Percentiles rank a stretch among this genome's conserved stretches.
Conservation (phyloP, 2,113 vertebrate genomes). For the Halcyon malimbica region DNA sequence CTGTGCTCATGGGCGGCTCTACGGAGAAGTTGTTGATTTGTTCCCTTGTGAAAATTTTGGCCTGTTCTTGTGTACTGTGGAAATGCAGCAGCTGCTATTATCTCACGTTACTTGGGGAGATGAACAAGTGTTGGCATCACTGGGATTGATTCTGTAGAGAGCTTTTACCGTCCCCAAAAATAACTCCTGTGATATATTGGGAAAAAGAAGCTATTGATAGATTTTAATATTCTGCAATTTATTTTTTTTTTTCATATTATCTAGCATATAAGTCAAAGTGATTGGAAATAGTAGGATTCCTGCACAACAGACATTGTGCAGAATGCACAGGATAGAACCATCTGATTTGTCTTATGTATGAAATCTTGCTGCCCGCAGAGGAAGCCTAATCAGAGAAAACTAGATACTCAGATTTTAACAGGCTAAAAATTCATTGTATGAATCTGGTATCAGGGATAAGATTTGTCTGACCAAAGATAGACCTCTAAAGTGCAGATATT, state of each 20-base stretch:
- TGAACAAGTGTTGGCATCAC: not conserved
- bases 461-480: not conserved
- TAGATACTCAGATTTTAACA: not conserved
- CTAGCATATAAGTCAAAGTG: not conserved
- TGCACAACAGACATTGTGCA: not conserved
- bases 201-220: not conserved
- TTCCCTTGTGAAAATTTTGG: not conserved
- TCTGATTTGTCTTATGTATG: not conserved
- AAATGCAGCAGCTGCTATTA: not conserved
- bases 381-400: not conserved
- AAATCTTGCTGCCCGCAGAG: not conserved
- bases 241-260: fast-evolving
- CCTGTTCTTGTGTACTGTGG: not conserved
- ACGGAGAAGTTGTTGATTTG: not conserved
- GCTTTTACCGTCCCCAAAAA: not conserved
- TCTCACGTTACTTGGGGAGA: not conserved
- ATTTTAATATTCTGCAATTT: not conserved
- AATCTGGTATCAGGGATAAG: not conserved
- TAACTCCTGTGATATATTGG: not conserved
- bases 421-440: not conserved
- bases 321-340: fast-evolving
- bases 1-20: not conserved
- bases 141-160: not conserved
- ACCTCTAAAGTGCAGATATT: not conserved
- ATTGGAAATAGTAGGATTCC: not conserved